A percentile compares a stretch with the other conserved stretches of the same genome.
Conservation (phyloP, 2,113 vertebrate genomes). For the Calyptomena viridis region DNA sequence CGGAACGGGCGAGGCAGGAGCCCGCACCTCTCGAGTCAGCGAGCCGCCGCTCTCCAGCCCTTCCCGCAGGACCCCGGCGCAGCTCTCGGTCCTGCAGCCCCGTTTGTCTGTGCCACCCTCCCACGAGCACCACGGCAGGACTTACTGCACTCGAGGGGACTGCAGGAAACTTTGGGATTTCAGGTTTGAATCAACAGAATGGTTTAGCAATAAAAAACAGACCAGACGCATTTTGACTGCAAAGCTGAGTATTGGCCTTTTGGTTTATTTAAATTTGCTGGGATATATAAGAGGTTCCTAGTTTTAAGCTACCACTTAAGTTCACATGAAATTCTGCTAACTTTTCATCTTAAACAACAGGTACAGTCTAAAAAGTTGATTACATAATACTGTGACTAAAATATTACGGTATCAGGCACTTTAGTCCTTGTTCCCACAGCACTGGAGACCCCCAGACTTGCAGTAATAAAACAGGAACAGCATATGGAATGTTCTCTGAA, state of each 20-base stretch:
- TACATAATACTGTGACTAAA: background rate
- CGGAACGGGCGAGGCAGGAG: background rate
- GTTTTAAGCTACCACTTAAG: background rate
- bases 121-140: fast-evolving
- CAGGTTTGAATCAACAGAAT: background rate
- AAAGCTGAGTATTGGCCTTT: background rate
- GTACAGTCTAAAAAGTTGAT: background rate
- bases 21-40: background rate
- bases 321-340: background rate
- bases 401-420: background rate
- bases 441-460: background rate
- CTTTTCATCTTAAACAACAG: background rate
- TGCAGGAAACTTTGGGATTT: background rate
- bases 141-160: background rate
- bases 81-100: background rate
- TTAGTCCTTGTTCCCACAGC: background rate
- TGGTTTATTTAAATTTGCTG: background rate
- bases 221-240: background rate
- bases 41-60: fast-evolving
- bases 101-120: background rate
- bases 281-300: background rate
- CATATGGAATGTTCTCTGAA: background rate
- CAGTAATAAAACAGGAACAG: background rate
- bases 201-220: background rate
- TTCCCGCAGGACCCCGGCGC: background rate